Evolutionary conservation across 2,888 invertebrate genomes (phyloP), one percentile per base, ranked within the genome.

Genomic region (Rhorus exstirpatorius): DNA sequence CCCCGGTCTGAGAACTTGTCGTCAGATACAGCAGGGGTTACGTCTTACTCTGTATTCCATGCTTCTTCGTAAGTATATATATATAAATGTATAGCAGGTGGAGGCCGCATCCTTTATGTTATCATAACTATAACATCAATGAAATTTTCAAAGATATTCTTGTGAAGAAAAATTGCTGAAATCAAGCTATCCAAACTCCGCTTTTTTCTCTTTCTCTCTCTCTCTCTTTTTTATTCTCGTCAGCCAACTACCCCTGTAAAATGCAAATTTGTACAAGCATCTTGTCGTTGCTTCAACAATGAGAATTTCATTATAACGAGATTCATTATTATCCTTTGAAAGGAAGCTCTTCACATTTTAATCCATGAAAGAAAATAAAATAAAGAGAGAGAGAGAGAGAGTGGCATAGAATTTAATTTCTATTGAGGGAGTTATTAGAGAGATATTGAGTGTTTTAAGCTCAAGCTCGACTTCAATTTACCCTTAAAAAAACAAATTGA

Each of bases 101-200:
- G 21, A 46, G 26, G 26, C 1, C 21, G 35, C 21, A 35, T 31
- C 53, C 55, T 55, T 63, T 46, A 10, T 67, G 65, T 26, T 60
- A 31, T 17, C 55, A 55, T 60, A 81, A 38, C 77, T 41, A 49
- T 24, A 38, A 41, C 65, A 26, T 35, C 65, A 71, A 82, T 71
- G 53, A 79, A 71, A 53, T 60, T 79, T 75, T 46, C 75, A 51
- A 71, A 46, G 75, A 75, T 31, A 67, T 61, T 49, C 21, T 60
- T 60, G 41, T 38, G 19, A 53, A 75, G 58, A 21, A 60, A 65
- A 75, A 79, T 76, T 67, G 58, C 46, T 65, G 26, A 3, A 70
- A 35, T 21, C n/a, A 24, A 1, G 21, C 38, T 46, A 14, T 46
- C 4, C 12, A 44, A 58, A 26, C 35, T n/a, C 4, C 24, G 1